Percentiles rank a stretch among this genome's conserved stretches.
phyloP scores from a whole-genome alignment of 2,113 vertebrate species.

The Cheilinus undulatus region DNA sequence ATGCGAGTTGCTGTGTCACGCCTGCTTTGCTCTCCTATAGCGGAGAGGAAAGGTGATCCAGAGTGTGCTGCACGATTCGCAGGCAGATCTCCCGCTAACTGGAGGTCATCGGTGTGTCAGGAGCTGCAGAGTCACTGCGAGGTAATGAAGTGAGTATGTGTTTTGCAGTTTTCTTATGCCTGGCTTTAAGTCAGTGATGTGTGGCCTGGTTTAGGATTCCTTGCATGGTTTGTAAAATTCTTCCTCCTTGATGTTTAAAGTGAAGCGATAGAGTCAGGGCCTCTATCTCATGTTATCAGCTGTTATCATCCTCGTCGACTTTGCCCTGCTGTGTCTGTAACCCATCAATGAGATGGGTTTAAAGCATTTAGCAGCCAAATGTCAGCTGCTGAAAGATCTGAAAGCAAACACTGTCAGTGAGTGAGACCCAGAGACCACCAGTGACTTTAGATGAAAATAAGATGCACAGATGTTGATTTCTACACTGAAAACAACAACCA shows the following conservation, averaged over 20 bases:
- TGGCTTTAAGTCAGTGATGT: constrained; percentile 10
- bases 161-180: background rate
- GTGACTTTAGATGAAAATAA: background rate
- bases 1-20: constrained; percentile 40
- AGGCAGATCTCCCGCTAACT: background rate
- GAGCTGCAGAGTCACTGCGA: background rate
- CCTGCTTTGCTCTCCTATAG: constrained; percentile 14
- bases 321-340: constrained; percentile 36
- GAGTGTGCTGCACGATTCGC: background rate
- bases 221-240: constrained; percentile 16
- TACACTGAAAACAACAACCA: background rate
- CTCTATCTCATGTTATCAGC: constrained; percentile 46
- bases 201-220: constrained; percentile 39
- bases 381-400: background rate
- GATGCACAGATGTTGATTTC: background rate
- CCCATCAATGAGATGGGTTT: constrained; percentile 40
- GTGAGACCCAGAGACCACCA: background rate
- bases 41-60: background rate
- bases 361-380: constrained; percentile 3
- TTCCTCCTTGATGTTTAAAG: constrained; percentile 35
- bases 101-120: constrained; percentile 8
- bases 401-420: background rate
- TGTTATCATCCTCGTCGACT: constrained; percentile 27
- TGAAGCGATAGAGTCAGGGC: background rate
- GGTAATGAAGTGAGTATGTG: background rate